phyloP scores from a whole-genome alignment of 1,140 invertebrate species.

The Drosophila navojoa region DNA sequence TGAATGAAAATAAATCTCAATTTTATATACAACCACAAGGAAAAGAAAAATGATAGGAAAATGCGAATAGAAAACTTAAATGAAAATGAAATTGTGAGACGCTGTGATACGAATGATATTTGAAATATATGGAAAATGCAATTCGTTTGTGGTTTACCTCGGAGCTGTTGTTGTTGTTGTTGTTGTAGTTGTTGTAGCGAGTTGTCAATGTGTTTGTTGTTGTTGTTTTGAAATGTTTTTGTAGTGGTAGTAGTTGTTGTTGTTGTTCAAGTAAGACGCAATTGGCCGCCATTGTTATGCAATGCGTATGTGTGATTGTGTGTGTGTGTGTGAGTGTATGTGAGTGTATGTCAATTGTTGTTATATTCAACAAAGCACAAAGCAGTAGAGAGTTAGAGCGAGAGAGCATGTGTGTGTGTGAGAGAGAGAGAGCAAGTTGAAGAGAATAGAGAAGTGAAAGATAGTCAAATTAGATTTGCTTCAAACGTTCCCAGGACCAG shows the following conservation, averaged over 20 bases:
- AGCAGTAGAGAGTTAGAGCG: conserved; percentile 29
- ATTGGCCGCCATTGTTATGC: conserved; percentile 46
- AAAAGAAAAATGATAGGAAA: conserved; percentile 2
- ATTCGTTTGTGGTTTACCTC: conserved; percentile 80
- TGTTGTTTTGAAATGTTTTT: conserved; percentile 55
- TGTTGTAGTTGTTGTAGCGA: conserved; percentile 15
- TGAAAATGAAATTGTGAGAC: conserved; percentile 35
- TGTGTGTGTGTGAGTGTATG: conserved; percentile 10
- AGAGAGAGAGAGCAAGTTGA: conserved; percentile 26
- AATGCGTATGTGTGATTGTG: conserved; percentile 20
- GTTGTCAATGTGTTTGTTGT: conserved; percentile 47
- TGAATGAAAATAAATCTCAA: background rate
- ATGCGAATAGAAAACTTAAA: conserved; percentile 40
- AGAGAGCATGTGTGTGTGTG: background rate
- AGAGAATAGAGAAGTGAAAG: conserved; percentile 70
- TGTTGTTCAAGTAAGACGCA: conserved; percentile 40
- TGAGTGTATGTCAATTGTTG: conserved; percentile 36
- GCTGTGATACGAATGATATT: conserved; percentile 41
- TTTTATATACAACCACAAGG: conserved; percentile 24
- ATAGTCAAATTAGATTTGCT: conserved; percentile 83
- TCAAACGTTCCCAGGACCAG: conserved; percentile 82
- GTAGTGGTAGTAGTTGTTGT: conserved; percentile 50
- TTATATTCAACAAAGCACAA: conserved; percentile 47
- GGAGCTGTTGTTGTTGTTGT: conserved; percentile 67
- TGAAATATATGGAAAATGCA: conserved; percentile 64